Conservation (phyloP, 1,140 invertebrate genomes). For the Pararge aegeria region DNA sequence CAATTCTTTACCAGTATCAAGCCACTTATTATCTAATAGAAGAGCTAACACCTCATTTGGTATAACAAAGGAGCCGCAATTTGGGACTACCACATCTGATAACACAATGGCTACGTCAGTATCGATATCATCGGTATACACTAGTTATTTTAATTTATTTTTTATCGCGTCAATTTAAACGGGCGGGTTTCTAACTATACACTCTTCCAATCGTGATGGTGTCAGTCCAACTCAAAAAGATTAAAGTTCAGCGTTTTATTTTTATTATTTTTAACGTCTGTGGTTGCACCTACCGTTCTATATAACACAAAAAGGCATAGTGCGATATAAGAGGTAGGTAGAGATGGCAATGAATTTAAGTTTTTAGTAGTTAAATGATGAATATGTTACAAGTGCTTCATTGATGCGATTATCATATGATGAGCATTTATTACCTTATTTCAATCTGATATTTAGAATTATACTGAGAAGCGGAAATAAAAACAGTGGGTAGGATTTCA, state of each 20-base stretch:
- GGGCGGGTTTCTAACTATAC: conserved; percentile 63
- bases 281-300: conserved; percentile 6
- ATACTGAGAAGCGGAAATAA: too few relatives aligned
- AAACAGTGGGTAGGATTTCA: too few relatives aligned
- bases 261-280: conserved; percentile 45
- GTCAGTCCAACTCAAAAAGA: conserved; percentile 44
- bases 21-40: conserved; percentile 76
- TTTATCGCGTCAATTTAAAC: conserved; percentile 72
- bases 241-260: conserved; percentile 61
- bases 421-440: too few relatives aligned
- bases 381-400: too few relatives aligned
- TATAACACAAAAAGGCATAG: neutral
- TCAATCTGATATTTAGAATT: too few relatives aligned
- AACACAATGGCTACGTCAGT: conserved; percentile 62
- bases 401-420: too few relatives aligned
- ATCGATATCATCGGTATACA: conserved; percentile 70
- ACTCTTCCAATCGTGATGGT: conserved; percentile 41
- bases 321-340: neutral
- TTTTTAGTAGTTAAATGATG: neutral
- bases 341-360: neutral
- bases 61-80: conserved; percentile 75
- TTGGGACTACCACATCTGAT: conserved; percentile 63
- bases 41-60: conserved; percentile 78
- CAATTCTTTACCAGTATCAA: conserved; percentile 50
- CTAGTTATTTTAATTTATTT: conserved; percentile 76